A percentile compares a stretch with the other conserved stretches of the same genome.
Evolutionary conservation across 2,888 invertebrate species (phyloP).

Genomic region (Pristionchus arcanus): DNA sequence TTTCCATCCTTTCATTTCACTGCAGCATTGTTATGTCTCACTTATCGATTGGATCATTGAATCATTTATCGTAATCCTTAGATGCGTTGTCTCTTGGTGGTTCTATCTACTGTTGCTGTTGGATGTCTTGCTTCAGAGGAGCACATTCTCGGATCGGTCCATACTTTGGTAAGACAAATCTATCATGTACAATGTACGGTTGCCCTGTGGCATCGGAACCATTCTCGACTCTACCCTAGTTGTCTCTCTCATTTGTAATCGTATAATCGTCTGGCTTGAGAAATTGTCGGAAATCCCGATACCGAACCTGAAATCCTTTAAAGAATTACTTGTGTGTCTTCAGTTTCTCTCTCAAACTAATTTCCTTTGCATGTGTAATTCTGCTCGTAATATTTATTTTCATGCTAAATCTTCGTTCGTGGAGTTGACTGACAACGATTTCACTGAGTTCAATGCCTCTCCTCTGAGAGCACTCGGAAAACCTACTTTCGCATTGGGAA

Average conservation of each 20-base stretch:
- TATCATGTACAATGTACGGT: not conserved
- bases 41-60: not conserved
- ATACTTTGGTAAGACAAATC: slow-evolving; percentile 3
- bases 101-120: slow-evolving; percentile 1
- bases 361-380: no score
- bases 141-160: slow-evolving; percentile 46
- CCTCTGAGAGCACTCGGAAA: slow-evolving; percentile 44
- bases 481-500: slow-evolving; percentile 46
- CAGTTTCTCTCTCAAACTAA: no score
- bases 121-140: slow-evolving; percentile 4
- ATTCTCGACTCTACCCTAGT: no score
- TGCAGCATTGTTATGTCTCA: not conserved
- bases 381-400: not conserved
- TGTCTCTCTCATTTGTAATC: no score
- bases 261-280: no score
- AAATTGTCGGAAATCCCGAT: no score
- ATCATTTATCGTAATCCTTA: not conserved
- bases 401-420: slow-evolving; percentile 24
- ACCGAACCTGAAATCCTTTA: no score
- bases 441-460: slow-evolving; percentile 44
- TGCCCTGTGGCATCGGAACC: no score
- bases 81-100: slow-evolving; percentile 26
- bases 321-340: no score
- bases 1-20: not conserved
- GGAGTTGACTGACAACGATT: not conserved